Evolutionary conservation across 2,797 vertebrate genomes (phyloP).

Genomic region (Tolypeutes matacus): DNA sequence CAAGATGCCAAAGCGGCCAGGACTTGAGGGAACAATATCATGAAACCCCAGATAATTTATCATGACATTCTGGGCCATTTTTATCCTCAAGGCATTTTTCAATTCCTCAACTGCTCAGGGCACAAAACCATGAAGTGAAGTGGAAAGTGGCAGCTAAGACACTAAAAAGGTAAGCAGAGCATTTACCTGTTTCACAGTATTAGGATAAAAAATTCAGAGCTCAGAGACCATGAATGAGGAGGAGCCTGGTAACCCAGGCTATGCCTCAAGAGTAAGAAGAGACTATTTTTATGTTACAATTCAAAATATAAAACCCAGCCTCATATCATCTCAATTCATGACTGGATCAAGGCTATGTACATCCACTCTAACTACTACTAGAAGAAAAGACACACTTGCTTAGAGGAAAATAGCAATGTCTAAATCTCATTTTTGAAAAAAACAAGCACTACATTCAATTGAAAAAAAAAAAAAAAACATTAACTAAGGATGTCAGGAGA

Average conservation of each 20-base stretch:
- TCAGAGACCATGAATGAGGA: not conserved
- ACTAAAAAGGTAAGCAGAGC: no score
- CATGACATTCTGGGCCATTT: not conserved
- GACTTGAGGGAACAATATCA: fast-evolving
- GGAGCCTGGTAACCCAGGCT: fast-evolving
- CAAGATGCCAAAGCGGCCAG: no score
- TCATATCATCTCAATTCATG: not conserved
- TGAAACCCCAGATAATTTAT: no score
- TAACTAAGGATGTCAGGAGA: not conserved
- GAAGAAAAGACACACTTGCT: not conserved
- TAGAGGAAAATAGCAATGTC: not conserved
- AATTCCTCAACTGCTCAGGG: not conserved
- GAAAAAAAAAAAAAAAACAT: not conserved
- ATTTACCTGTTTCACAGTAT: fast-evolving
- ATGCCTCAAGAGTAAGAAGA: no score
- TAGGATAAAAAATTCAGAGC: not conserved
- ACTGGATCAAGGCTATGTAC: not conserved
- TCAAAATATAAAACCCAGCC: not conserved
- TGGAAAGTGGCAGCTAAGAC: not conserved
- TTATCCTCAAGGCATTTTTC: no score
- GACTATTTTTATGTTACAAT: not conserved
- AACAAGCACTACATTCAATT: not conserved
- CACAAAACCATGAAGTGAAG: not conserved
- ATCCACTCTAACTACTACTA: no score
- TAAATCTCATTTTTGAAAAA: not conserved